Conservation (phyloP, 1,140 invertebrate species). For the Theocolax elegans region DNA sequence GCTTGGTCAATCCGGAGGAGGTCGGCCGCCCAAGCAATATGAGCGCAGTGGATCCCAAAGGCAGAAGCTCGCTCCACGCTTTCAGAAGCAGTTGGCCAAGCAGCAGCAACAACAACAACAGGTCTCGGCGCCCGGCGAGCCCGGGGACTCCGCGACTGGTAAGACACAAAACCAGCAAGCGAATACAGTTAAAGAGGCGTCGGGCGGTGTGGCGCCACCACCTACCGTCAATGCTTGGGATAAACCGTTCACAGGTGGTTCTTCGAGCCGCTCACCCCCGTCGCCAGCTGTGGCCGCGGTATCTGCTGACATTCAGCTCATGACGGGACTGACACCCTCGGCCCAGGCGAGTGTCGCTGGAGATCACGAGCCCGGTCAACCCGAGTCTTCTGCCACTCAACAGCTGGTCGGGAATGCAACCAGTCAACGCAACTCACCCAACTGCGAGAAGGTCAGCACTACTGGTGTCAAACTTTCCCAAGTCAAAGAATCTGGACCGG, state of each 20-base stretch:
- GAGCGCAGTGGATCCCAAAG: conserved; percentile 69
- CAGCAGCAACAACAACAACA: conserved; percentile 61
- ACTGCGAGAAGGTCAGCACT: conserved; percentile 60
- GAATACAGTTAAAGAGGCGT: conserved; percentile 63
- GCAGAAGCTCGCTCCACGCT: conserved; percentile 79
- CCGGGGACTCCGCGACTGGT: conserved; percentile 60
- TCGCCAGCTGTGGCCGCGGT: conserved; percentile 56
- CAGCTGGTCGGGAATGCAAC: conserved; percentile 47
- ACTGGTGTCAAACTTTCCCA: conserved; percentile 45
- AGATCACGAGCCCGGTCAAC: conserved; percentile 49
- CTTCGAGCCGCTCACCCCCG: conserved; percentile 69
- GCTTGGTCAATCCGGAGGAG: conserved; percentile 62
- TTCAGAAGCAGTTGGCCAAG: conserved; percentile 79
- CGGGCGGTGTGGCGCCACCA: conserved; percentile 71
- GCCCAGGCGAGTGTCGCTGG: conserved; percentile 10
- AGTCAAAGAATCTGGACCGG: conserved; percentile 65
- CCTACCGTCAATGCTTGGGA: conserved; percentile 86
- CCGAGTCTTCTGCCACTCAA: conserved; percentile 56
- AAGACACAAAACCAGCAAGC: conserved; percentile 44
- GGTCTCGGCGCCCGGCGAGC: conserved; percentile 49
- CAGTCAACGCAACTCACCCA: conserved; percentile 70
- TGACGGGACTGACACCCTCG: conserved; percentile 49
- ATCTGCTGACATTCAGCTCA: conserved; percentile 57
- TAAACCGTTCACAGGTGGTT: conserved; percentile 79
- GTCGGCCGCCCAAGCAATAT: conserved; percentile 63